phyloP scores from a whole-genome alignment of 2,797 vertebrate genomes.

The Pterois miles region DNA sequence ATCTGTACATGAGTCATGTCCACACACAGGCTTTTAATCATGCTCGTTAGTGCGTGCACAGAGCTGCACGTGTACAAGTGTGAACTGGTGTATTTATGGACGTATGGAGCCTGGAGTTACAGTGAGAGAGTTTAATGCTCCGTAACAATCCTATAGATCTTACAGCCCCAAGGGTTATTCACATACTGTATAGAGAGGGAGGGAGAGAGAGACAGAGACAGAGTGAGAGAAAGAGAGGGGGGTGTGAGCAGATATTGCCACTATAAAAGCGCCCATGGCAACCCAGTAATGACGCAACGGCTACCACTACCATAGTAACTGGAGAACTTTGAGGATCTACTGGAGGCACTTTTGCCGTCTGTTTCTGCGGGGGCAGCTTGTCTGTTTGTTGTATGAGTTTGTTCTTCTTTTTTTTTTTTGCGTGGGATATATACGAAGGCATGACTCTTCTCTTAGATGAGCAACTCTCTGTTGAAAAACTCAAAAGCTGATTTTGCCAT shows the following conservation, averaged over 20 bases:
- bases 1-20: slow-evolving; percentile 22
- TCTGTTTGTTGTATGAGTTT: slow-evolving; percentile 44
- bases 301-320: slow-evolving; percentile 71
- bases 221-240: background rate
- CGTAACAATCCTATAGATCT: slow-evolving; percentile 21
- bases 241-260: slow-evolving; percentile 27
- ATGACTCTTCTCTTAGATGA: slow-evolving; percentile 41
- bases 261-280: slow-evolving; percentile 64
- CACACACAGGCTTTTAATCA: slow-evolving; percentile 27
- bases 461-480: slow-evolving; percentile 16
- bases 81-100: slow-evolving; percentile 33
- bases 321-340: slow-evolving; percentile 44
- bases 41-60: slow-evolving; percentile 7
- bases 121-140: slow-evolving; percentile 27
- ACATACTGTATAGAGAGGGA: slow-evolving; percentile 11
- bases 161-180: slow-evolving; percentile 23
- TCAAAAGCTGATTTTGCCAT: slow-evolving; percentile 38
- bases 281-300: slow-evolving; percentile 56
- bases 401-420: background rate
- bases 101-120: background rate
- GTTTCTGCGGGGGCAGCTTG: slow-evolving; percentile 44
- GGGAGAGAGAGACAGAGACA: background rate
- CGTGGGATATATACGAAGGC: slow-evolving; percentile 19
- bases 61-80: background rate
- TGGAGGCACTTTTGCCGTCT: slow-evolving; percentile 34